A percentile compares a stretch with the other conserved stretches of the same genome.
Conservation (phyloP, 1,140 invertebrate species). For the Meloidogyne chitwoodi region DNA sequence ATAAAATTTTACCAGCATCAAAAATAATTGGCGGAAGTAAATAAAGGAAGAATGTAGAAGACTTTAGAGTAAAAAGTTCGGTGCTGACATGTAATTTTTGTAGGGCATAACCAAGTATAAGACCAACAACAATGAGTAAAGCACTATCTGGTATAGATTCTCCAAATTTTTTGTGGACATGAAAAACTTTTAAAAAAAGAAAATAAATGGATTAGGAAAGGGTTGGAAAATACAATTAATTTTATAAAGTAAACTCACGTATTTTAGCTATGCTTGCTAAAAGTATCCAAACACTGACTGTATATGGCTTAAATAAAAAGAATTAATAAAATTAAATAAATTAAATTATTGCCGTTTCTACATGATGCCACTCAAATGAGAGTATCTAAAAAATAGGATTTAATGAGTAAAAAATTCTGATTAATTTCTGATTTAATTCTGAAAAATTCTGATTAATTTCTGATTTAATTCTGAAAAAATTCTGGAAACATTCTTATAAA, state of each 20-base stretch:
- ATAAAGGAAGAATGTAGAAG: conserved; percentile 54
- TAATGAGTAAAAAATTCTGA: neutral
- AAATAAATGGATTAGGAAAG: neutral
- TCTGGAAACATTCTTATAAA: too few relatives aligned
- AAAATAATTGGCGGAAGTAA: conserved; percentile 63
- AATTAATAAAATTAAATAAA: neutral
- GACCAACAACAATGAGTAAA: conserved; percentile 54
- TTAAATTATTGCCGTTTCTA: conserved; percentile 5
- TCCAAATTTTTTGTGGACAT: conserved; percentile 51
- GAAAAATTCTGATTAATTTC: too few relatives aligned
- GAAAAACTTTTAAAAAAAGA: conserved; percentile 49
- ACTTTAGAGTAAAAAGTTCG: conserved; percentile 39
- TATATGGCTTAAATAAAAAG: conserved; percentile 25
- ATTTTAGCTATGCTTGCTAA: conserved; percentile 56
- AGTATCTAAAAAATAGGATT: neutral
- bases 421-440: too few relatives aligned
- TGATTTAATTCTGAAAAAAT: too few relatives aligned
- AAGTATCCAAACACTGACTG: conserved; percentile 47
- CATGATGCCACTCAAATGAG: conserved; percentile 13
- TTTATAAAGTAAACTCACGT: conserved; percentile 30
- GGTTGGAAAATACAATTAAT: neutral
- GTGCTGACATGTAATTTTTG: conserved; percentile 36
- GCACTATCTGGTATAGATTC: conserved; percentile 54
- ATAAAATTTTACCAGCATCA: conserved; percentile 48
- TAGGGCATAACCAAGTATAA: conserved; percentile 45